Base-by-base conservation (phyloP, 2,888 invertebrate genomes). In the Lycia hirtaria region DNA sequence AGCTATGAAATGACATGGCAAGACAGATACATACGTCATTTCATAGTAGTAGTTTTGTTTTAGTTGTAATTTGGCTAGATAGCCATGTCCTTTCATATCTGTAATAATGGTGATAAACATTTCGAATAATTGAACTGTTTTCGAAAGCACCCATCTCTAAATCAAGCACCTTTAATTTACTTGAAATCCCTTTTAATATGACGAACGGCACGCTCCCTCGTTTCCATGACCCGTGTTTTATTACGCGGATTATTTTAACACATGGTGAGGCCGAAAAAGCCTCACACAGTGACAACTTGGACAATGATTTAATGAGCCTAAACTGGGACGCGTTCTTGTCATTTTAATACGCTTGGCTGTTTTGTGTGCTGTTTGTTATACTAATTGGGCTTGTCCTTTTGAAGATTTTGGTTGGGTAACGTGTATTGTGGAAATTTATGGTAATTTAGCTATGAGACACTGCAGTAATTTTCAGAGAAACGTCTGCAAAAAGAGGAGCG, bases 131-230 rank as follows among this genome's bases (percentile, higher is more conserved):
- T n/a, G n/a, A n/a, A n/a, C 9, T 12, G 38, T 20, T 15, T 41
- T 41, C 10, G 7, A 12, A 30, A 44, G n/a, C 33, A 14, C n/a
- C 35, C 35, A 47, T 47, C 24, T 17, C 47, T 24, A 47, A 35
- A 4, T 35, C 24, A 26, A 41, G 26, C 80, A 82, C 87, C 80
- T 84, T 81, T 83, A 83, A 85, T 85, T 85, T 82, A 79, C 72
- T 72, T 65, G 56, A 77, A 83, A 87, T 84, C 86, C 82, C 77
- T 80, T 82, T 80, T 83, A 81, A 87, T 85, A 82, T 81, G 65
- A 78, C 73, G 61, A 70, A 73, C 66, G 80, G 84, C 84, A 87
- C 87, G 83, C 84, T 74, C 73, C 72, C 68, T 75, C 62, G 59
- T 65, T 63, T 67, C 59, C 67, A 69, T 70, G 71, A 74, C 73